Conservation (phyloP, 2,797 vertebrate genomes). For the Anguilla pacifica region DNA sequence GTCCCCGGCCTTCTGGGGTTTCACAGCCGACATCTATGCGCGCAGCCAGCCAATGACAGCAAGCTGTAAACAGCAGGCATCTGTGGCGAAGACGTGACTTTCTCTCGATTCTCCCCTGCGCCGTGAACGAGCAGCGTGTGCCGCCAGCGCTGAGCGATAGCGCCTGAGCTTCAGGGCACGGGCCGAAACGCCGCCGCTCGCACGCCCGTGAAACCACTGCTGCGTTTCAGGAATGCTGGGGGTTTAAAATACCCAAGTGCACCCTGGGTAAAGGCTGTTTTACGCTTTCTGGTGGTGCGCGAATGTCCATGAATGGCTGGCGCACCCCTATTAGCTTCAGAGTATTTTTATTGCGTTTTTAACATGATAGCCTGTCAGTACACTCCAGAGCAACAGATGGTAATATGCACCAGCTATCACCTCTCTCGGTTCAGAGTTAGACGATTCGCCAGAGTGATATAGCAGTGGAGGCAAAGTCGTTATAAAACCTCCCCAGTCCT, state of each 20-base stretch:
- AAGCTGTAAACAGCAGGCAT: neutral
- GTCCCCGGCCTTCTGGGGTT: conserved; percentile 62
- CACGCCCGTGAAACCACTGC: neutral
- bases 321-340: neutral
- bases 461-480: neutral
- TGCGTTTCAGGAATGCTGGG: neutral
- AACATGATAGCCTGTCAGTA: neutral
- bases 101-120: neutral
- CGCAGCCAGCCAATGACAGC: neutral
- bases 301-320: neutral
- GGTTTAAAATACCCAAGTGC: neutral
- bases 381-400: neutral
- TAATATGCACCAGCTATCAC: neutral
- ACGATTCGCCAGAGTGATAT: neutral
- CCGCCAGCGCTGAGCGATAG: neutral
- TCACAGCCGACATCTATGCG: conserved; percentile 35
- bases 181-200: neutral
- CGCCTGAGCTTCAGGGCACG: neutral
- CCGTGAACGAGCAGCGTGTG: neutral
- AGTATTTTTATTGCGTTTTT: too few relatives aligned
- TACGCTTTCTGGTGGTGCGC: neutral
- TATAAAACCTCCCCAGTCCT: neutral
- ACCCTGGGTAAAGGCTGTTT: neutral
- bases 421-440: neutral
- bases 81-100: neutral